Conservation (phyloP, 2,797 vertebrate genomes). For the Micrastur ruficollis region DNA sequence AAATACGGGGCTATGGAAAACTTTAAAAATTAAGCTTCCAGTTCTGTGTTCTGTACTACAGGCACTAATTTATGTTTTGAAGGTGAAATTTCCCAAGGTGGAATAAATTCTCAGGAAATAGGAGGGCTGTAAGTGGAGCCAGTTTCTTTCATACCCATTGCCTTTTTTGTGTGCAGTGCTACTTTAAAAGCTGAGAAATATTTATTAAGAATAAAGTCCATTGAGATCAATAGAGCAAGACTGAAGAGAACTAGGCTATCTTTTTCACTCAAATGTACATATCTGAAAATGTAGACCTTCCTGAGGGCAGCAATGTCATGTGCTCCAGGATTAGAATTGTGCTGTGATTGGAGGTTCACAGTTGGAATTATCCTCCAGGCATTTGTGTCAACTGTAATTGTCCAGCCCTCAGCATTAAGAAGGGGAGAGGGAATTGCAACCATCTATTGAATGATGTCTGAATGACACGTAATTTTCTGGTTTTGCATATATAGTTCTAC, state of each 20-base stretch:
- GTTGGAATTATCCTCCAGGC: background rate
- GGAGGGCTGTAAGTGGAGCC: background rate
- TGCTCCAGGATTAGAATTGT: background rate
- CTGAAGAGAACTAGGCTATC: background rate
- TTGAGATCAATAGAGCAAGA: background rate
- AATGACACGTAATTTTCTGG: background rate
- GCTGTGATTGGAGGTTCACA: background rate
- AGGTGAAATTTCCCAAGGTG: background rate
- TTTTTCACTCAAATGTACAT: background rate
- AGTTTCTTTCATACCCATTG: background rate
- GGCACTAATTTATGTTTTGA: background rate
- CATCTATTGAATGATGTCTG: background rate
- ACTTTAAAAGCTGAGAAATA: background rate
- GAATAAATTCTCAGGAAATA: background rate
- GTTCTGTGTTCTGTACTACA: background rate
- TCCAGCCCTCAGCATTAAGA: background rate
- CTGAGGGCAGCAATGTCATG: background rate
- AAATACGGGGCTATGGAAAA: background rate
- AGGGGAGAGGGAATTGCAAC: background rate
- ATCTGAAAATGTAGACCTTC: background rate
- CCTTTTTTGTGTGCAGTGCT: background rate
- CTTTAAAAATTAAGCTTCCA: background rate
- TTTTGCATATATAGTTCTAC: background rate
- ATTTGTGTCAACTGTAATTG: background rate
- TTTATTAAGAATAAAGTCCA: background rate